These are phyloP conservation scores for Scylla paramamosain DNA, from an alignment of 1,140 invertebrate species.

Conservation along the genomic window DNA sequence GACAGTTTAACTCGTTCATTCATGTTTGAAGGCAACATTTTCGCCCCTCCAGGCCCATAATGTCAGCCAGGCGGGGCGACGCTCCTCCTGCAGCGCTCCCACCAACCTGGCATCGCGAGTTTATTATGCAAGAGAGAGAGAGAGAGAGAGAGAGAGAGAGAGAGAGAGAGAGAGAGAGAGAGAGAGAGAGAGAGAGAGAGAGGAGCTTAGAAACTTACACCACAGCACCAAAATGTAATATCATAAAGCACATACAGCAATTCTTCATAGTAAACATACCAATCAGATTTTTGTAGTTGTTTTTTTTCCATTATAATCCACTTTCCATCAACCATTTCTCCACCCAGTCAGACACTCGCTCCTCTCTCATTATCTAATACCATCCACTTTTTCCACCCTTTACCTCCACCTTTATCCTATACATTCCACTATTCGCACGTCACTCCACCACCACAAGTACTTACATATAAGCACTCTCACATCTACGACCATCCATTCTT, in stretches of 20 bases:
- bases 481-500: too few relatives aligned
- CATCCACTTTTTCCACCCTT: not conserved
- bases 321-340: not conserved
- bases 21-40: conserved; percentile 5
- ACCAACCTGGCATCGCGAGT: not conserved
- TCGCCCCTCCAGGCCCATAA: not conserved
- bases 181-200: not conserved
- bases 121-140: not conserved
- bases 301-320: not conserved
- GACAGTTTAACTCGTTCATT: not conserved
- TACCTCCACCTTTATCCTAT: too few relatives aligned
- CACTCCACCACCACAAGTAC: too few relatives aligned
- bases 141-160: not conserved
- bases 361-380: not conserved
- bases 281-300: too few relatives aligned
- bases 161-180: not conserved
- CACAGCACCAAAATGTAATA: too few relatives aligned
- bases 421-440: too few relatives aligned
- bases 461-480: too few relatives aligned
- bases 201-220: not conserved
- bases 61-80: not conserved
- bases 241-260: too few relatives aligned
- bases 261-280: too few relatives aligned
- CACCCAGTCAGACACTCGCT: not conserved
- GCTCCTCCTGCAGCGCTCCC: not conserved